phyloP scores from a whole-genome alignment of 2,888 invertebrate genomes.

The Gnatocerus cornutus region DNA sequence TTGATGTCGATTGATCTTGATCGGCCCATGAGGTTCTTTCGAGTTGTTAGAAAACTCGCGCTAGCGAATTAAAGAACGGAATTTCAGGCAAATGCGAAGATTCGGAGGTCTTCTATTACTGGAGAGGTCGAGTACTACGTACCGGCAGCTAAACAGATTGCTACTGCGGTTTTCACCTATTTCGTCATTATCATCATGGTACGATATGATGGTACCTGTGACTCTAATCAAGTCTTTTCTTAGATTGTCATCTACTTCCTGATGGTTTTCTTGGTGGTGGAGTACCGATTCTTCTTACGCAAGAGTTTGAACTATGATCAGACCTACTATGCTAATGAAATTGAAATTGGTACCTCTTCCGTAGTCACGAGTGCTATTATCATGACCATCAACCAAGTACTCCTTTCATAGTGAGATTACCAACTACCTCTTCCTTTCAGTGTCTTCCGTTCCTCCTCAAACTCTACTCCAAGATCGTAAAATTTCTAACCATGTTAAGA shows the following conservation, averaged over 20 bases:
- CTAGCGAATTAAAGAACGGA: constrained; percentile 1
- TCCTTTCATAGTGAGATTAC: too few relatives aligned
- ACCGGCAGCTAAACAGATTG: neutral
- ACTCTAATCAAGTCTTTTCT: neutral
- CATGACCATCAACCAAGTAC: neutral
- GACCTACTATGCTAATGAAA: constrained; percentile 5
- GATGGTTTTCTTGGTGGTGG: neutral
- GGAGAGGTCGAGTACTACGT: constrained; percentile 24
- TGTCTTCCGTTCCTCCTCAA: constrained; percentile 4
- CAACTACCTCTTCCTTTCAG: constrained; percentile 9
- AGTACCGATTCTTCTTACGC: constrained; percentile 15
- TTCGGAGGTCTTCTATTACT: constrained; percentile 19
- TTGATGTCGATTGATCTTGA: constrained; percentile 7
- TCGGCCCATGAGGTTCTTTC: constrained; percentile 26
- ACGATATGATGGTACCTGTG: neutral
- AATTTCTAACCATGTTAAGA: constrained; percentile 14
- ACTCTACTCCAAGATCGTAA: constrained; percentile 4
- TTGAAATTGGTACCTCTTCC: constrained; percentile 20
- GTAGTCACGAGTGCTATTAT: constrained; percentile 8
- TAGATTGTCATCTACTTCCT: neutral
- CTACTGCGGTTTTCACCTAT: constrained; percentile 10
- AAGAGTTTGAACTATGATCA: constrained; percentile 7
- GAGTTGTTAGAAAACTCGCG: neutral
- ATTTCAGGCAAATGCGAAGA: constrained; percentile 17
- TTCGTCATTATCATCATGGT: constrained; percentile 15